Percentiles rank a stretch among this genome's conserved stretches.
These are phyloP conservation scores for Conops quadrifasciatus DNA, from an alignment of 2,888 invertebrate species.

Conservation along the genomic window DNA sequence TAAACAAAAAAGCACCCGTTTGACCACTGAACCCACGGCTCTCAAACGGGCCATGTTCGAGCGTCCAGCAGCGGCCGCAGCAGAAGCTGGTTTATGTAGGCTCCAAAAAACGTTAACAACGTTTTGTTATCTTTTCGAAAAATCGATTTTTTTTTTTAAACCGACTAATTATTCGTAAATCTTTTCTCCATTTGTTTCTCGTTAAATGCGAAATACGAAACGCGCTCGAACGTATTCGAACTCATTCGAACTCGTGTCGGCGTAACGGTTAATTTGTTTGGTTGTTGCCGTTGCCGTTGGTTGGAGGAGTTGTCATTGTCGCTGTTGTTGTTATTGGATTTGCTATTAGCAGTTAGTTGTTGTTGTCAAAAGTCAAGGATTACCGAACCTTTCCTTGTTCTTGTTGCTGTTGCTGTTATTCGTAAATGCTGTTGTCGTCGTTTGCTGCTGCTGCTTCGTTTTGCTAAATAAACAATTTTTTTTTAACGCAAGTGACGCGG, in stretches of 20 bases:
- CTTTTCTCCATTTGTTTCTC: background rate
- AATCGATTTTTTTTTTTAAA: conserved; percentile 20
- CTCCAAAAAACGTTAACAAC: too few species aligned
- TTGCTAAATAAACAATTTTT: background rate
- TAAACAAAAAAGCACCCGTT: conserved; percentile 6
- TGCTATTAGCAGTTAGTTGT: background rate
- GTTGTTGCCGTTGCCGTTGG: background rate
- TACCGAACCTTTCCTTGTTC: background rate
- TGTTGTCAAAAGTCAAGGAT: background rate
- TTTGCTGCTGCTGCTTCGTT: background rate
- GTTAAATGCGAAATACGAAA: conserved; percentile 8
- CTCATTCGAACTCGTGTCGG: conserved; percentile 4
- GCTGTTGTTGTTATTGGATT: background rate
- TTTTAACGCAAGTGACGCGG: background rate
- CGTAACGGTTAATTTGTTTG: conserved; percentile 14
- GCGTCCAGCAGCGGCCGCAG: background rate
- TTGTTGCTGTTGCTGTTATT: too few species aligned
- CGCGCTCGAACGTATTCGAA: background rate
- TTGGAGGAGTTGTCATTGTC: background rate
- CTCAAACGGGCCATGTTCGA: conserved; percentile 2
- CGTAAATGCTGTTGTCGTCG: background rate
- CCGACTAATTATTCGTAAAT: conserved; percentile 18
- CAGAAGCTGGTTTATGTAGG: too few species aligned
- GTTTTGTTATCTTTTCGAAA: conserved; percentile 12
- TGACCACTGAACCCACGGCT: conserved; percentile 15